These are phyloP conservation scores for Protonibea diacanthus DNA, from an alignment of 2,797 vertebrate genomes.

Conservation along the genomic window DNA sequence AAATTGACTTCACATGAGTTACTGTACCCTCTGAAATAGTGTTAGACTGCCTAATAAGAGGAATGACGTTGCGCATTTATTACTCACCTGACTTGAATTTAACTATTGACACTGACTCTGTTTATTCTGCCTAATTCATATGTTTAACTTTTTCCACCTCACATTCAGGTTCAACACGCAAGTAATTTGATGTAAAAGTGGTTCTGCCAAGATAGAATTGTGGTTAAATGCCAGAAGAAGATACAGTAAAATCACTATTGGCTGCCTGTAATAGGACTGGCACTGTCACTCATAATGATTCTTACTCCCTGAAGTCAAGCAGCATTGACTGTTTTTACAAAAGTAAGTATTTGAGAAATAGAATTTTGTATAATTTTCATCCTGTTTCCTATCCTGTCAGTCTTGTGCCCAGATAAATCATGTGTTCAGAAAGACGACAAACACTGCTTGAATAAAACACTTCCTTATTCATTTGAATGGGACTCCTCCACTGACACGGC, in stretches of 20 bases:
- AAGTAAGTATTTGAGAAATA: not conserved
- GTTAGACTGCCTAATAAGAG: slow-evolving; percentile 37
- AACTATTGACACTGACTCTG: not conserved
- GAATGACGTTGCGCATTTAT: slow-evolving; percentile 18
- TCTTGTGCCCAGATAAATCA: slow-evolving; percentile 2
- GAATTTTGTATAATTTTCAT: too few relatives aligned
- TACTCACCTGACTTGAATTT: slow-evolving; percentile 67
- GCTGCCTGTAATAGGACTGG: not conserved
- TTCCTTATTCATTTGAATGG: not conserved
- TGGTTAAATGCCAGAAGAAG: not conserved
- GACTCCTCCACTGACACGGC: too few relatives aligned
- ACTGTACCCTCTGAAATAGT: slow-evolving; percentile 24
- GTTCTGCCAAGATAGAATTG: not conserved
- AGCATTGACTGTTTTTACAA: not conserved
- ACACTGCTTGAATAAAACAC: not conserved
- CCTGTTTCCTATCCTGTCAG: too few relatives aligned
- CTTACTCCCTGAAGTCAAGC: too few relatives aligned
- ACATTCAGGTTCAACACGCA: not conserved
- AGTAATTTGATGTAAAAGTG: not conserved
- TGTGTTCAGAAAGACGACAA: not conserved
- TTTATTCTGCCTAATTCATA: not conserved
- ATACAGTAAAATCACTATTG: not conserved
- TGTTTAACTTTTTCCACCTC: not conserved
- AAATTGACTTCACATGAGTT: slow-evolving; percentile 70
- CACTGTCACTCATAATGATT: not conserved